Conservation (phyloP, 2,797 vertebrate species). For the Amblyraja radiata region DNA sequence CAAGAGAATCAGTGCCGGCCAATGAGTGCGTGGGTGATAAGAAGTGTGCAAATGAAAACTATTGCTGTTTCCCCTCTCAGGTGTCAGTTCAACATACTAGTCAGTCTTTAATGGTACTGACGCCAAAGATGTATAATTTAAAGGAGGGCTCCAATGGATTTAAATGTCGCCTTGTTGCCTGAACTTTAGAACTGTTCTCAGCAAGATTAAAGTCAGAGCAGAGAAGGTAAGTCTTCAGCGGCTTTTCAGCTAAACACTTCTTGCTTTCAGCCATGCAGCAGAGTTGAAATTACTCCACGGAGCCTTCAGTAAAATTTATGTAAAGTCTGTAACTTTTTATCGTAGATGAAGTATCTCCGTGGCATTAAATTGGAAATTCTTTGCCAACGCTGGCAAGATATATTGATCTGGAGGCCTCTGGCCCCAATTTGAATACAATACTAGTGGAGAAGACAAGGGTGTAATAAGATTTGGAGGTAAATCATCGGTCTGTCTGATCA, state of each 20-base stretch:
- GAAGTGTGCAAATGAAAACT: too few species aligned
- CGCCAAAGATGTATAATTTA: neutral
- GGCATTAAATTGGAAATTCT: neutral
- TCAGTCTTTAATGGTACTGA: neutral
- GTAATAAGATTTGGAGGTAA: conserved; percentile 19
- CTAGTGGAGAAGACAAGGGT: neutral
- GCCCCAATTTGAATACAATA: neutral
- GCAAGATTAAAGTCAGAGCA: too few species aligned
- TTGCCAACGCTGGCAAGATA: neutral
- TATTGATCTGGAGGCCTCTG: neutral
- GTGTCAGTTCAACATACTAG: too few species aligned
- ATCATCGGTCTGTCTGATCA: neutral
- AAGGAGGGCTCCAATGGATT: neutral
- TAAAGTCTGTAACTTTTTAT: neutral
- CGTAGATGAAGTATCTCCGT: neutral
- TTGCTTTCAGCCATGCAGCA: neutral
- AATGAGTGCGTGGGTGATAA: neutral
- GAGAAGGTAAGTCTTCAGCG: neutral
- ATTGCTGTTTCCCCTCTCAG: neutral
- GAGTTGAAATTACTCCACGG: neutral
- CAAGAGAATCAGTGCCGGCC: neutral
- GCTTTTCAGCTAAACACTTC: neutral
- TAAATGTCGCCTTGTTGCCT: neutral
- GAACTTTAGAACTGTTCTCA: neutral
- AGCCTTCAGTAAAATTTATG: neutral